Evolutionary conservation across 2,888 invertebrate species (phyloP), one percentile per base, ranked within the genome.

Genomic region (Agonopterix heracliana): DNA sequence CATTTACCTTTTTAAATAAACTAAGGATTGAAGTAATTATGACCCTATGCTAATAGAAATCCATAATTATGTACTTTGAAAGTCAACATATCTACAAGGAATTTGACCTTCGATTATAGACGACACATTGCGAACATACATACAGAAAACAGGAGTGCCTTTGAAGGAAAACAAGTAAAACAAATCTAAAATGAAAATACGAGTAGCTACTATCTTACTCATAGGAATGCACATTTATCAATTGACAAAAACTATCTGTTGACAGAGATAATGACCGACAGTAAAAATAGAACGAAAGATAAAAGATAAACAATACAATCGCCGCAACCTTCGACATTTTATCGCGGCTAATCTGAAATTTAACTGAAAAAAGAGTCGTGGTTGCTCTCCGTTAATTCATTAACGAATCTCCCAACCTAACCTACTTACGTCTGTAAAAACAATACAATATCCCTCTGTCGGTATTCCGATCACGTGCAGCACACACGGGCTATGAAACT

Each of bases 401-500:
- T 69, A 74, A 64, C 63, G 70, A 71, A 73, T 59, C 63, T 38
- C 64, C 71, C 59, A 68, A 63, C 62, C 60, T 61, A 64, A 50
- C 66, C 70, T 71, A 83, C 85, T 83, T 82, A 83, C 83, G 66
- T 76, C 64, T 66, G 63, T 68, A 67, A 78, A 78, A 79, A 80
- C 68, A 77, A 74, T 70, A 74, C 74, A 68, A 58, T 63, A 78
- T 78, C 78, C 78, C 70, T 73, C 60, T 60, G 65, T 73, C 72
- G 59, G 78, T 78, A 82, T 83, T 84, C 80, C 81, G 71, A 79
- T 84, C 82, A 84, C 80, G 82, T 73, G 79, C 67, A 62, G 56
- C 65, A 68, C 71, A 75, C 77, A 74, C 74, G 68, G 69, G 66
- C 59, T 64, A 63, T 64, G 60, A 65, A 61, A 52, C 58, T 72